Base-by-base conservation (phyloP, 2,888 invertebrate species). In the Drosophila sordidapex region DNA sequence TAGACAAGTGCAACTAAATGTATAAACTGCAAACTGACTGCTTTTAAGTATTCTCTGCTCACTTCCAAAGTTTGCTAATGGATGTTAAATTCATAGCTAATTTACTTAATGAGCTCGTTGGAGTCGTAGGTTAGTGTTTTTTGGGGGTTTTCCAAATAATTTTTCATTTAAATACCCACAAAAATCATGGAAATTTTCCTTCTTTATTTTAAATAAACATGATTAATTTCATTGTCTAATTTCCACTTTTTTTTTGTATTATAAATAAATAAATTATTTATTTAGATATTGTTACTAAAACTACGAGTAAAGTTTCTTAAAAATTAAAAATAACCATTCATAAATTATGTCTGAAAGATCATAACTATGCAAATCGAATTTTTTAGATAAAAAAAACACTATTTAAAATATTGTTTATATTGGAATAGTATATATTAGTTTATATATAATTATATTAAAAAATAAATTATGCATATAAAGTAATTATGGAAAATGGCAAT, bases 151-250 rank as follows among this genome's bases (percentile, higher is more conserved):
- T 4, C 2, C 21, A 11, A 43, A 11, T 11, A 11, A 5, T 40
- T 40, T 40, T 10, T 4, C 10, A 40, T 10, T 40, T 10, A n/a
- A 10, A 40, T 4, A n/a, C 4, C 1, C 2, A 1, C 1, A n/a
- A 10, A 1, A 40, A n/a, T n/a, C 2, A 1, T 10, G 4, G n/a
- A 1, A 4, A 40, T n/a, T n/a, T n/a, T n/a, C 0, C 0, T 1
- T 1, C 0, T 21, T 11, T 27, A n/a, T 40, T 10, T 38, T 38
- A 15, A 40, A 10, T 11, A n/a, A 4, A 4, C 10, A n/a, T n/a
- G 4, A n/a, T 8, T 4, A 18, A n/a, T 8, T 8, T 35, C 0
- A 13, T 13, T 35, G 4, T 13, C 3, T 4, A n/a, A 21, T 11
- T n/a, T 21, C n/a, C 2, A 25, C 4, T 40, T n/a, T 40, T 4